Base-by-base conservation (phyloP, 2,888 invertebrate genomes). In the Ametastegia equiseti region DNA sequence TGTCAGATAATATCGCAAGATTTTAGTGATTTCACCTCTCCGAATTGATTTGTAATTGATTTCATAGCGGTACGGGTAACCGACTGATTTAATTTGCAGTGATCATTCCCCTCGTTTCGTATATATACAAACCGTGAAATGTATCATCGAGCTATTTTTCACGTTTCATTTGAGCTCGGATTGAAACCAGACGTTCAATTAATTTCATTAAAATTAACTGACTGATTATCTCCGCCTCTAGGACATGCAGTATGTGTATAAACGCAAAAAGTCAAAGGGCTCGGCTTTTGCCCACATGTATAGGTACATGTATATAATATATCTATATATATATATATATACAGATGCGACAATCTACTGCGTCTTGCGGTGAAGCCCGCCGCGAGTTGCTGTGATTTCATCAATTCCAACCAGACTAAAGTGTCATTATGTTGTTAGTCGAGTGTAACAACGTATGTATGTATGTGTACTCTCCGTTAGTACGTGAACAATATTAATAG, bases 381-480 rank as follows among this genome's bases (percentile, higher is more conserved):
- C 19, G n/a, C 30, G 30, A 75, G 15, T n/a, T 54, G 86, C 89
- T 88, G 86, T 90, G 89, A 90, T 90, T 90, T 88, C 87, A 88
- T 90, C 90, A 90, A 90, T 90, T 90, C 86, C 85, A 86, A 86
- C 87, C 88, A 86, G 89, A 87, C 89, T 89, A 84, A 84, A 84
- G 86, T 87, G 89, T 88, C 89, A 89, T 90, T 90, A 90, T 88
- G 87, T 88, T 87, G 89, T 90, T 90, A 90, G 75, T 36, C 50
- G 23, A 36, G 30, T n/a, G n/a, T 75, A 50, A 54, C 33, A 23
- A 33, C 27, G 50, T 60, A 30, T 42, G 42, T 42, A 42, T 42
- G 42, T 9, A 42, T 9, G n/a, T n/a, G n/a, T n/a, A n/a, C n/a
- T n/a, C n/a, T n/a, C n/a, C n/a, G n/a, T n/a, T n/a, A n/a, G n/a